A percentile compares a stretch with the other conserved stretches of the same genome.
Conservation (phyloP, 2,113 vertebrate species). For the Balaeniceps rex region DNA sequence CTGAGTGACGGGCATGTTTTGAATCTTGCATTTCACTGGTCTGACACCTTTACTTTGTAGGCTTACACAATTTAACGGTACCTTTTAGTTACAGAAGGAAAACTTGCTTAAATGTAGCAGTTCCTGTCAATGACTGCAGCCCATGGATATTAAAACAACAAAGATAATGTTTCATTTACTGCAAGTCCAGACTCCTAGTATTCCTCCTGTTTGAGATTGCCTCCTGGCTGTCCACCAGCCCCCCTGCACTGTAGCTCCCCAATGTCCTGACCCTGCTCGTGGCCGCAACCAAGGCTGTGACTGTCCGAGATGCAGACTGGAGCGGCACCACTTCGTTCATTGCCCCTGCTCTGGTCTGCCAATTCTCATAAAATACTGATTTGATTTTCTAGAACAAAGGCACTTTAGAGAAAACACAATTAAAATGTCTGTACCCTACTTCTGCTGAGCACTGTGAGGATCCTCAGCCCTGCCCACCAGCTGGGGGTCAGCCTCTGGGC, state of each 20-base stretch:
- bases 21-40: background rate
- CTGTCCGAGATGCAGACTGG: background rate
- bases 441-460: background rate
- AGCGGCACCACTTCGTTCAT: rapidly evolving
- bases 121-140: background rate
- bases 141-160: background rate
- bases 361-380: background rate
- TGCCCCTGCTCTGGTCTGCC: background rate
- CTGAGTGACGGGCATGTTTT: rapidly evolving
- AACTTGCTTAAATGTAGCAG: background rate
- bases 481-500: background rate
- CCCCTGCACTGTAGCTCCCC: background rate
- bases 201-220: background rate
- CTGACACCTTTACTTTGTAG: background rate
- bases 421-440: background rate
- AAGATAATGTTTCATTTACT: background rate
- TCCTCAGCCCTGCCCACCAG: background rate
- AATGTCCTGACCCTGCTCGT: rapidly evolving
- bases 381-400: background rate
- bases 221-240: background rate
- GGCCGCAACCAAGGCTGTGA: no score
- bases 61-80: background rate
- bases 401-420: background rate
- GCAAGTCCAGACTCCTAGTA: background rate
- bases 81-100: background rate